phyloP scores from a whole-genome alignment of 92 coral and sea anemone species.

The Epizoanthus ramosus region DNA sequence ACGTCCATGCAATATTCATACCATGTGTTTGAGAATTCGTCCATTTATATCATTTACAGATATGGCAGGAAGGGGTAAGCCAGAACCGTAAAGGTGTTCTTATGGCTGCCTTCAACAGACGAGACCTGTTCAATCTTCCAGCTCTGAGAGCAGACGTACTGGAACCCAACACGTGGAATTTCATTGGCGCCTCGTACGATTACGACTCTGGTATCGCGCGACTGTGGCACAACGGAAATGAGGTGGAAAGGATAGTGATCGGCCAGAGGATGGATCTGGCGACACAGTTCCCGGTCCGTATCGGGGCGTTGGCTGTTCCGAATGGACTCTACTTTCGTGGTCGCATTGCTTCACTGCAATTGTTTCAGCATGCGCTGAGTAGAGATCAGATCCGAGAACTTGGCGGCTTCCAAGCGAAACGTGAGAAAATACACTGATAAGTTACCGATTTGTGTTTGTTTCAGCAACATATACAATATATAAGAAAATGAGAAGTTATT shows the following conservation, averaged over 20 bases:
- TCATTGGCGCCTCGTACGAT: slow-evolving; percentile 76
- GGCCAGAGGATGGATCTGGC: slow-evolving; percentile 65
- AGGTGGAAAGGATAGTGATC: slow-evolving; percentile 57
- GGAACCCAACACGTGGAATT: slow-evolving; percentile 74
- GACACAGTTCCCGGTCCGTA: slow-evolving; percentile 60
- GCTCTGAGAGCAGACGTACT: slow-evolving; percentile 56
- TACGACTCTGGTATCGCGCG: slow-evolving; percentile 59
- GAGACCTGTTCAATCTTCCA: slow-evolving; percentile 56
- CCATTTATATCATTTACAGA: background rate
- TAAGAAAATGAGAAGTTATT: background rate
- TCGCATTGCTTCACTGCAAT: slow-evolving; percentile 54
- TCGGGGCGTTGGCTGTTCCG: slow-evolving; percentile 2
- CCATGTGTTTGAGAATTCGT: too few relatives aligned
- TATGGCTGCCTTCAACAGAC: slow-evolving; percentile 53
- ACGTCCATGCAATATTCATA: too few relatives aligned
- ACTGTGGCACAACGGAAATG: slow-evolving; percentile 82
- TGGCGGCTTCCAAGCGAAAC: slow-evolving; percentile 55
- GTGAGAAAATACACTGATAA: background rate
- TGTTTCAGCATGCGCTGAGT: slow-evolving; percentile 65
- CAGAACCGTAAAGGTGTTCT: slow-evolving; percentile 56
- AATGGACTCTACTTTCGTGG: slow-evolving; percentile 58
- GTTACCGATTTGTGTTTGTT: background rate
- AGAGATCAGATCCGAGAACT: slow-evolving; percentile 57
- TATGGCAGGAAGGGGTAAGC: slow-evolving; percentile 58
- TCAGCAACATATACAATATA: background rate